Evolutionary conservation across 53 echinoderm and acorn worm species (phyloP).

Genomic region (Paelopatides confundens): DNA sequence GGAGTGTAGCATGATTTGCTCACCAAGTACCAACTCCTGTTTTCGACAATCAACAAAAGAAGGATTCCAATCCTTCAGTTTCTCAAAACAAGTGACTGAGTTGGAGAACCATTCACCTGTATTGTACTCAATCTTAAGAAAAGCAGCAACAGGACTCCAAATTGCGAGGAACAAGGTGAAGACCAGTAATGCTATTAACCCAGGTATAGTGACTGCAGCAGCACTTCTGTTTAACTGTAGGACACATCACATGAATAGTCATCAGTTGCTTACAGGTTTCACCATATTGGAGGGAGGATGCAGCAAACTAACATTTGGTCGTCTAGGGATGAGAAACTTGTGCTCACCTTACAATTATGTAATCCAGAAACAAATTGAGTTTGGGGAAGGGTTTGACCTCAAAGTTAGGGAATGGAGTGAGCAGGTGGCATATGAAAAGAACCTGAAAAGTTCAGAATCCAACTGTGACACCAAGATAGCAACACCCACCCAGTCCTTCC

Average conservation of each 20-base stretch:
- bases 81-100: not conserved
- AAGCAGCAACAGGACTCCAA: not conserved
- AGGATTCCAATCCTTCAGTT: conserved; percentile 4
- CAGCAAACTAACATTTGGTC: too few relatives aligned
- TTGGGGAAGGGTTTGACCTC: conserved; percentile 46
- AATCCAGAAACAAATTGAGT: conserved; percentile 24
- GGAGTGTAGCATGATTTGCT: conserved; percentile 15
- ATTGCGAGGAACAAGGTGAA: conserved; percentile 32
- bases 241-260: conserved; percentile 43
- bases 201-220: conserved; percentile 42
- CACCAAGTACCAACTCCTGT: not conserved
- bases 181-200: not conserved
- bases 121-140: not conserved
- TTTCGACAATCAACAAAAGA: conserved; percentile 31
- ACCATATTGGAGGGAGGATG: conserved; percentile 47
- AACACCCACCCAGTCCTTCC: too few relatives aligned
- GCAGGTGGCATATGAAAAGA: conserved; percentile 31
- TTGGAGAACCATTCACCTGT: conserved; percentile 11
- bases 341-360: conserved; percentile 32
- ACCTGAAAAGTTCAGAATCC: too few relatives aligned
- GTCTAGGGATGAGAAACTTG: conserved; percentile 18
- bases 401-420: conserved; percentile 43
- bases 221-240: conserved; percentile 53
- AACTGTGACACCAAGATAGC: too few relatives aligned
- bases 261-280: conserved; percentile 52